phyloP scores from a whole-genome alignment of 1,140 invertebrate species.

The Micrasema minimum region DNA sequence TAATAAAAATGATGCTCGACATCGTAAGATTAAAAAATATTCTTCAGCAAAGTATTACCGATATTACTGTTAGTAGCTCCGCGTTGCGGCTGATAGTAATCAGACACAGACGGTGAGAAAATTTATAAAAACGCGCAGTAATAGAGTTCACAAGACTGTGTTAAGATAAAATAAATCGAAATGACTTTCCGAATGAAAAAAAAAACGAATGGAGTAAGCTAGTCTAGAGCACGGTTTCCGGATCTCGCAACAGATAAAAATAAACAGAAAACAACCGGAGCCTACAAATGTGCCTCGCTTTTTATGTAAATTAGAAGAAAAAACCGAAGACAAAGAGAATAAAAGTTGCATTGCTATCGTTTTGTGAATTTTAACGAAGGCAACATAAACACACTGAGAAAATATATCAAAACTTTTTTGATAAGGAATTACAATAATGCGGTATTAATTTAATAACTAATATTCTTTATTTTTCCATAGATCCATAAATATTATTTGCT shows the following conservation, averaged over 20 bases:
- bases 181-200: conserved; percentile 24
- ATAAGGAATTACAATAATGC: too few relatives aligned
- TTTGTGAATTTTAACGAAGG: conserved; percentile 32
- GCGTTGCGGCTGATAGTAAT: not conserved
- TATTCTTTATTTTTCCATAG: too few relatives aligned
- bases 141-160: conserved; percentile 25
- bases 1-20: too few relatives aligned
- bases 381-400: conserved; percentile 18
- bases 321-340: conserved; percentile 38
- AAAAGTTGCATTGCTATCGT: conserved; percentile 39
- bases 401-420: too few relatives aligned
- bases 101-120: conserved; percentile 1
- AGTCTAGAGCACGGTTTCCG: conserved; percentile 42
- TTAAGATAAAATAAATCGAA: conserved; percentile 38
- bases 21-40: too few relatives aligned
- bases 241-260: conserved; percentile 53
- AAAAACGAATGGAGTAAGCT: conserved; percentile 28
- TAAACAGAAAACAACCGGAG: conserved; percentile 50
- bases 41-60: too few relatives aligned
- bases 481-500: too few relatives aligned
- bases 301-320: conserved; percentile 53
- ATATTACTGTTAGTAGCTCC: too few relatives aligned
- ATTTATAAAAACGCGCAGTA: conserved; percentile 25
- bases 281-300: conserved; percentile 53
- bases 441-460: too few relatives aligned